phyloP scores from a whole-genome alignment of 2,888 invertebrate genomes.

The Metopia argyrocephala region DNA sequence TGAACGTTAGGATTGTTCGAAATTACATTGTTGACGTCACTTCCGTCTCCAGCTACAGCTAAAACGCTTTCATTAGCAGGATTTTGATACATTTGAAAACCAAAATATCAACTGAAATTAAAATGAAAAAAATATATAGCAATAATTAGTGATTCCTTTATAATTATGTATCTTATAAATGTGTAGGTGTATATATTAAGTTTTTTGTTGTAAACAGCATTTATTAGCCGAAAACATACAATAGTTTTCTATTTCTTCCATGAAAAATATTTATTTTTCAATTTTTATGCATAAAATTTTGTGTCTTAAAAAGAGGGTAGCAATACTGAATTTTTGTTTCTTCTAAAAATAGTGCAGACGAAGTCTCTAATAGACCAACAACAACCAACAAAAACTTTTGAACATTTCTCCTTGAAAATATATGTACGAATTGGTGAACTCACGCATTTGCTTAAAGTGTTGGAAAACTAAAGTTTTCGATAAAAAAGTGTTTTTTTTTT shows the following conservation, averaged over 20 bases:
- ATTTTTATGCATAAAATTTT: not conserved
- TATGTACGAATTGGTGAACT: not conserved
- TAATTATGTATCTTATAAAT: not conserved
- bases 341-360: conserved; percentile 53
- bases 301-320: conserved; percentile 18
- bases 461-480: not conserved
- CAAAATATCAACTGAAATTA: conserved; percentile 85
- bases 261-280: conserved; percentile 31
- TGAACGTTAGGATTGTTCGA: conserved; percentile 75
- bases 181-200: not conserved
- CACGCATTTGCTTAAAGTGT: not conserved
- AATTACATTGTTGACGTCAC: conserved; percentile 68
- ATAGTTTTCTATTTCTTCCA: no score
- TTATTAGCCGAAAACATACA: no score
- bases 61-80: conserved; percentile 54
- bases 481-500: not conserved
- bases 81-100: conserved; percentile 74
- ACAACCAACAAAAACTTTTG: conserved; percentile 29
- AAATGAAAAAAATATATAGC: not conserved
- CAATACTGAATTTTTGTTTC: conserved; percentile 42
- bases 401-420: conserved; percentile 40
- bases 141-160: not conserved
- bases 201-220: not conserved
- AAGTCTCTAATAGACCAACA: conserved; percentile 23
- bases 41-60: conserved; percentile 55